Evolutionary conservation across 2,888 invertebrate species (phyloP).

Genomic region (Ecliptopera silaceata): DNA sequence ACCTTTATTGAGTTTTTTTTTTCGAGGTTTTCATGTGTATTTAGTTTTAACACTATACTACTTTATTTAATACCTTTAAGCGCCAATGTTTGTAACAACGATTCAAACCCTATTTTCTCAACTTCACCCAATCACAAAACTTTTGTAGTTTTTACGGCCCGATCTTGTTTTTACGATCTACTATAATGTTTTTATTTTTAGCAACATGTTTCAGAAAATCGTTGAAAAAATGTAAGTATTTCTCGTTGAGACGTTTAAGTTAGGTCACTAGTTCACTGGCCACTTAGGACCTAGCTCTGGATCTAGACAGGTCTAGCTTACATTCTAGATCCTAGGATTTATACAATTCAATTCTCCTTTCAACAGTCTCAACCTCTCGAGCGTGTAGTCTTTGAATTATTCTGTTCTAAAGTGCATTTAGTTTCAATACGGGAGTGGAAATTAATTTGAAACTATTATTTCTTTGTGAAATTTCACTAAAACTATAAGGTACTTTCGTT

Average conservation of each 20-base stretch:
- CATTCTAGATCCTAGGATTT: constrained; percentile 25
- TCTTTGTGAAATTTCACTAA: too few relatives aligned
- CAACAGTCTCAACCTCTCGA: constrained; percentile 18
- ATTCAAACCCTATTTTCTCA: neutral
- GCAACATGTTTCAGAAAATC: neutral
- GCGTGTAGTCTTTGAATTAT: constrained; percentile 21
- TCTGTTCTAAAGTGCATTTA: constrained; percentile 9
- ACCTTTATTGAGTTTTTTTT: too few relatives aligned
- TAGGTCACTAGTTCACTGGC: constrained; percentile 17
- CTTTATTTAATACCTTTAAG: neutral
- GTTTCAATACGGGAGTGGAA: neutral
- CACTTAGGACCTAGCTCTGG: constrained; percentile 14
- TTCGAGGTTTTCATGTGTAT: too few relatives aligned
- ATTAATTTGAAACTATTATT: too few relatives aligned
- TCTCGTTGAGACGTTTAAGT: too few relatives aligned
- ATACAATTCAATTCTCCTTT: constrained; percentile 29
- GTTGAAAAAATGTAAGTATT: too few relatives aligned
- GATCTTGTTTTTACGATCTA: neutral
- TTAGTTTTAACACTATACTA: neutral
- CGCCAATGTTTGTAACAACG: neutral
- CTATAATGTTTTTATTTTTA: neutral
- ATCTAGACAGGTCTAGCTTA: constrained; percentile 18
- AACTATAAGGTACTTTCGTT: too few relatives aligned
- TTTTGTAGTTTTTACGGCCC: neutral
- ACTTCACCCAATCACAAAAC: neutral